These are phyloP conservation scores for Danio aesculapii DNA, from an alignment of 2,797 vertebrate genomes.

Conservation along the genomic window DNA sequence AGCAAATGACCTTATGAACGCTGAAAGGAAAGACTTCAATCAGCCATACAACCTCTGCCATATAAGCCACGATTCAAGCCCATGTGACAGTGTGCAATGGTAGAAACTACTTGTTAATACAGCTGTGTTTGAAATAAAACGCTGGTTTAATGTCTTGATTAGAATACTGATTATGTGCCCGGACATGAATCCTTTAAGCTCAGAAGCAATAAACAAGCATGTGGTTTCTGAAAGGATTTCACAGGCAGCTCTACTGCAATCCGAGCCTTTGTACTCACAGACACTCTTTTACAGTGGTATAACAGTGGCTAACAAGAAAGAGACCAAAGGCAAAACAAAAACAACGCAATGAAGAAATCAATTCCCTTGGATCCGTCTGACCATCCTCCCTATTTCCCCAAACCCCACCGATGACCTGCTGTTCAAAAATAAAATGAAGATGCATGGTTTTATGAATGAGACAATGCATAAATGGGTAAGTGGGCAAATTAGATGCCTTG, in stretches of 20 bases:
- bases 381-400: neutral
- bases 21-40: conserved; percentile 21
- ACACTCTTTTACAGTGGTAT: conserved; percentile 8
- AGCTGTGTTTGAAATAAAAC: conserved; percentile 36
- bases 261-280: conserved; percentile 26
- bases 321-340: neutral
- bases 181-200: conserved; percentile 56
- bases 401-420: neutral
- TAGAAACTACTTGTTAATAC: neutral
- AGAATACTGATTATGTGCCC: conserved; percentile 45
- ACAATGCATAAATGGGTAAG: conserved; percentile 56
- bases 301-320: neutral
- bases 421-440: conserved; percentile 48
- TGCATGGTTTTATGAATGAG: conserved; percentile 35
- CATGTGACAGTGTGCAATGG: neutral
- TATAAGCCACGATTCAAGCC: neutral
- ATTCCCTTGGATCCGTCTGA: conserved; percentile 3
- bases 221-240: conserved; percentile 55
- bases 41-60: conserved; percentile 7
- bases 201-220: conserved; percentile 55
- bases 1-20: conserved; percentile 13
- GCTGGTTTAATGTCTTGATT: conserved; percentile 57
- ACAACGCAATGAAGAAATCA: conserved; percentile 20
- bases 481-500: conserved; percentile 55
- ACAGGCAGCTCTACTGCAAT: conserved; percentile 6